Base-by-base conservation (phyloP, 2,113 vertebrate species). In the Prinia subflava region DNA sequence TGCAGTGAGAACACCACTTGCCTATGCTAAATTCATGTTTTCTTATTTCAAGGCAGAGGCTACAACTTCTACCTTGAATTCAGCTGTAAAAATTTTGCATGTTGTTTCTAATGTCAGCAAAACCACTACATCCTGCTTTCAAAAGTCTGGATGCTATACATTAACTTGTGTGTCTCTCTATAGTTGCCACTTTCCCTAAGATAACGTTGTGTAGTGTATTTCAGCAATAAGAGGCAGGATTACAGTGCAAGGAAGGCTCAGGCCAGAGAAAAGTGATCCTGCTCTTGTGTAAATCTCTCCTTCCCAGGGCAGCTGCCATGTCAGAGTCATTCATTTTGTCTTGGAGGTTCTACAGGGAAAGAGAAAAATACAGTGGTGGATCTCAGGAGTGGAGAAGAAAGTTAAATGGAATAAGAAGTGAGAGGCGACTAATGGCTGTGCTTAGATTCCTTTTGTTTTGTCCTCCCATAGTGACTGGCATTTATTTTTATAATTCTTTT, bases 21-120 rank as follows among this genome's bases (percentile, higher is more conserved):
- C 13, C 14, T 69, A 6, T 52, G 37, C 11, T 82, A 44, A 91
- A 84, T 49, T 67, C 1, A 14, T 18, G 4, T 64, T 91, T 71
- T 35, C 28, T 20, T 3, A 13, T 52, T 52, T 5, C 24, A 71
- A 96, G 11, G 10, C 41, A 59, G 4, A 70, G 39, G 5, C 33
- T 89, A n/a, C 56, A 85, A n/a, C 8, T 71, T 85, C 23, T 49
- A 59, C 27, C 49, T 73, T 76, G 37, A 79, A 87, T 80, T 91
- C 31, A 64, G 22, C 31, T 57, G 24, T 33, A 78, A 39, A 87
- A 75, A 23, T 42, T 87, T 42, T 80, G 5, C 9, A 5, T 11
- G 30, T 33, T 81, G 2, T 74, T 82, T 71, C 52, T 82, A 77
- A 73, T 47, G 11, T 71, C 53, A 44, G 4, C 46, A 44, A 88